Percentiles rank a stretch among this genome's conserved stretches.
phyloP scores from a whole-genome alignment of 2,888 invertebrate species.

The Zygogramma bicolorata region DNA sequence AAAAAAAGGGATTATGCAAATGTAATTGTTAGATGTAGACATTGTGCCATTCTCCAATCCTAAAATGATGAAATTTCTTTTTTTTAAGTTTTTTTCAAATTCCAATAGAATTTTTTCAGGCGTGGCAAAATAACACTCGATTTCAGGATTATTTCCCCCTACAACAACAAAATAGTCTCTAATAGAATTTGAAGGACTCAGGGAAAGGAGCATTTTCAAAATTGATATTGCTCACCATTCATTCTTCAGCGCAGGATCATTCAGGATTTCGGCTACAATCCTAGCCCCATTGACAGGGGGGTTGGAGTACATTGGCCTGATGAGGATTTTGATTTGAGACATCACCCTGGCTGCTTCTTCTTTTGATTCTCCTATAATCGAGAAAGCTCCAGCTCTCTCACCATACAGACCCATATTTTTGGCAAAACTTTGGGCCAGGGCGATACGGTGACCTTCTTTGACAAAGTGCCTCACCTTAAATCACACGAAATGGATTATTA shows the following conservation, averaged over 20 bases:
- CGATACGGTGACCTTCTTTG: conserved; percentile 88
- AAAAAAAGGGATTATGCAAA: no score
- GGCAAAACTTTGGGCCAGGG: conserved; percentile 93
- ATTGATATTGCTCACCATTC: conserved; percentile 73
- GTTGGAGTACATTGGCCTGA: conserved; percentile 97
- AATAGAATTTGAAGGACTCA: no score
- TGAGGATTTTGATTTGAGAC: conserved; percentile 95
- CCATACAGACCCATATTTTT: conserved; percentile 97
- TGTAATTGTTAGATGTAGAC: no score
- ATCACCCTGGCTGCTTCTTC: conserved; percentile 87
- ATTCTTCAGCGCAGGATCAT: conserved; percentile 74
- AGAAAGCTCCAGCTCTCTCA: conserved; percentile 94
- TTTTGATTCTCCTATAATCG: conserved; percentile 78
- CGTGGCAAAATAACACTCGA: no score
- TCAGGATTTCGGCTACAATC: conserved; percentile 88
- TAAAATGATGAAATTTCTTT: no score
- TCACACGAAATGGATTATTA: conserved; percentile 6
- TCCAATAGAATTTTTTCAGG: no score
- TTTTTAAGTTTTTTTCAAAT: no score
- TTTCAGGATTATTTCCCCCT: no score
- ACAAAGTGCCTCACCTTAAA: conserved; percentile 80
- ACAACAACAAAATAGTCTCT: no score
- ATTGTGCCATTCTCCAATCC: no score
- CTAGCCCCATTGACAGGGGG: conserved; percentile 95
- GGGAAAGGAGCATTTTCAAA: background rate